Evolutionary conservation across 2,888 invertebrate species (phyloP).

Genomic region (Linnaemya vulpina): DNA sequence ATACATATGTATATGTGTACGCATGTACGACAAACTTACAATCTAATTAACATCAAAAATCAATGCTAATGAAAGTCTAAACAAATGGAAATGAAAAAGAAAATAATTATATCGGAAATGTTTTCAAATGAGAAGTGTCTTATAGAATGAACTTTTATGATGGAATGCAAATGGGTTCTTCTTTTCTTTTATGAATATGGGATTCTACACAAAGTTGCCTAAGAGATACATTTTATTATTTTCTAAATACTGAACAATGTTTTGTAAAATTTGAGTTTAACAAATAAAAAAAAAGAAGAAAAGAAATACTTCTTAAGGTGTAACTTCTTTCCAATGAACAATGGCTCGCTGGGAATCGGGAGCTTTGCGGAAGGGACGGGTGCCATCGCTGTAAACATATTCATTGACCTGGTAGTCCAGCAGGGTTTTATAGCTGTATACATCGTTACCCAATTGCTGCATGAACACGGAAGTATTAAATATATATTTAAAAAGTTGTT

Average conservation of each 20-base stretch:
- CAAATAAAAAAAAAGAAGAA: neutral
- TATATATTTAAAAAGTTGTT: neutral
- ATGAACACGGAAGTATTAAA: slow-evolving; percentile 58
- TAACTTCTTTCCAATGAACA: slow-evolving; percentile 89
- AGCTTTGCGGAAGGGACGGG: slow-evolving; percentile 89
- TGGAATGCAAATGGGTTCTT: slow-evolving; percentile 4
- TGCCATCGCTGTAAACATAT: slow-evolving; percentile 88
- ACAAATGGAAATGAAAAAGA: slow-evolving; percentile 12
- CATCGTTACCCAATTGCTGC: slow-evolving; percentile 91
- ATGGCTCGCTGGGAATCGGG: slow-evolving; percentile 90
- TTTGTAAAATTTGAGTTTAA: slow-evolving; percentile 14
- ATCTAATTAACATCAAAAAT: slow-evolving; percentile 65
- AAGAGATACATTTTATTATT: slow-evolving; percentile 36
- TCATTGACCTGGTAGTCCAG: slow-evolving; percentile 92
- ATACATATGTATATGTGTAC: neutral
- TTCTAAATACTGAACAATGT: slow-evolving; percentile 62
- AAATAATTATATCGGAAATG: neutral
- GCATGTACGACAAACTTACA: slow-evolving; percentile 37
- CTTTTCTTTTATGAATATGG: neutral
- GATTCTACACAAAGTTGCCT: slow-evolving; percentile 10
- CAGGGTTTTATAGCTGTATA: slow-evolving; percentile 90
- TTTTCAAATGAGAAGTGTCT: slow-evolving; percentile 1
- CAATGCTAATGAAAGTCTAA: slow-evolving; percentile 53
- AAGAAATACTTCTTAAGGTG: slow-evolving; percentile 40
- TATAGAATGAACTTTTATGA: neutral